Base-by-base conservation (phyloP, 2,888 invertebrate species). In the Eretmocerus hayati region DNA sequence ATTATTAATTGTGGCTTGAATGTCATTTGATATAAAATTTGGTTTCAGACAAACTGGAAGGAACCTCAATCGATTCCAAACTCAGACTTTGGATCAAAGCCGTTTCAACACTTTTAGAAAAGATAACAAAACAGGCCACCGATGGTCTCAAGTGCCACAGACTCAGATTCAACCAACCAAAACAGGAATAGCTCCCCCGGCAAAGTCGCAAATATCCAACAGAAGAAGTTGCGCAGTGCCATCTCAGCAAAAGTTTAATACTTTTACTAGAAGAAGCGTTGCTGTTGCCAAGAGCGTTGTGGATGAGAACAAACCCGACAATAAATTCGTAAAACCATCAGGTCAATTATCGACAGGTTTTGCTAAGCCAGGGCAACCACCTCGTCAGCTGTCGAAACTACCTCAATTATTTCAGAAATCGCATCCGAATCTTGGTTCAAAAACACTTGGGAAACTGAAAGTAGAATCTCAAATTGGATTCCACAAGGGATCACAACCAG, bases 321-420 rank as follows among this genome's bases (percentile, higher is more conserved):
- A 23, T 21, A 46, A 26, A 20, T 49, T 52, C 16, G 9, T n/a
- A 1, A 59, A 62, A 36, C 48, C 50, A 11, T 41, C 48, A 1
- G 61, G 56, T 9, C 57, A 55, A 45, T 22, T 48, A 13, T 47
- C 52, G 1, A 58, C n/a, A n/a, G n/a, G n/a, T n/a, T n/a, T n/a
- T n/a, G n/a, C n/a, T n/a, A n/a, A 58, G 41, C 51, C 64, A 15
- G 43, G 45, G 23, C 61, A 61, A 18, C 56, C 56, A 3, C 61
- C 65, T 0, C 58, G 57, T 4, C 55, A 55, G 31, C 56, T 64
- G 2, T 63, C 69, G 1, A 67, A 63, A 20, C 56, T 69, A 30
- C 69, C 71, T 2, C 63, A 65, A 21, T 62, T 60, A 13, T 57
- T 71, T 35, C 70, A 69, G 45, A 71, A 69, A 23, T 71, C 71